These are phyloP conservation scores for Heliocidaris erythrogramma DNA, from an alignment of 35 echinoderm and acorn worm genomes.

Conservation along the genomic window DNA sequence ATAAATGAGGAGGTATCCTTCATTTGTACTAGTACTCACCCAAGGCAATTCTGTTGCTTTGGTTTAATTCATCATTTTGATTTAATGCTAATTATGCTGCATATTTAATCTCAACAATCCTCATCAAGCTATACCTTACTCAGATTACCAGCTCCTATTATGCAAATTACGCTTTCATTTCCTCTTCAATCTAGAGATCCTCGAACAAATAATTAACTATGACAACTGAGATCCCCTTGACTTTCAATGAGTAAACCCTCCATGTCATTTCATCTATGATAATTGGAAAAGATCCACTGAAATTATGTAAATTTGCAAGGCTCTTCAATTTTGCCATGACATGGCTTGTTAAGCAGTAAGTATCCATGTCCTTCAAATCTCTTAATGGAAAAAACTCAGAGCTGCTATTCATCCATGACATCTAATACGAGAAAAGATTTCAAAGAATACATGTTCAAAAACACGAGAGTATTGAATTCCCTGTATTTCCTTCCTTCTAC, in stretches of 20 bases:
- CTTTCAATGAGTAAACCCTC: neutral
- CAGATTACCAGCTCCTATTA: neutral
- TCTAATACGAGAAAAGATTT: neutral
- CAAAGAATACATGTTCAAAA: neutral
- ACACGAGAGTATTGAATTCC: neutral
- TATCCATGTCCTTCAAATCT: neutral
- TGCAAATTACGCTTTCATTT: neutral
- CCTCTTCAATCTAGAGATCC: neutral
- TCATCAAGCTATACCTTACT: neutral
- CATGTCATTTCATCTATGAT: neutral
- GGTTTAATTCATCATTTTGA: neutral
- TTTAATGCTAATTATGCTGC: neutral
- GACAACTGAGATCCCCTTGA: slow-evolving; percentile 2
- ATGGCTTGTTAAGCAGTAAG: neutral
- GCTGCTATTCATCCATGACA: neutral
- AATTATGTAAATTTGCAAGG: slow-evolving; percentile 4
- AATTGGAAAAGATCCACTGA: neutral
- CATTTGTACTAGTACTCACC: neutral
- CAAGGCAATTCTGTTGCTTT: neutral
- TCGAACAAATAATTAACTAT: neutral
- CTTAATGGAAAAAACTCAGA: neutral
- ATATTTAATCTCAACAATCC: neutral
- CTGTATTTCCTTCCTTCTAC: neutral
- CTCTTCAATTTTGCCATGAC: neutral
- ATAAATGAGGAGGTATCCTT: neutral